Percentiles rank a stretch among this genome's conserved stretches.
Evolutionary conservation across 1,140 invertebrate genomes (phyloP).

Genomic region (Calosoma granatense): DNA sequence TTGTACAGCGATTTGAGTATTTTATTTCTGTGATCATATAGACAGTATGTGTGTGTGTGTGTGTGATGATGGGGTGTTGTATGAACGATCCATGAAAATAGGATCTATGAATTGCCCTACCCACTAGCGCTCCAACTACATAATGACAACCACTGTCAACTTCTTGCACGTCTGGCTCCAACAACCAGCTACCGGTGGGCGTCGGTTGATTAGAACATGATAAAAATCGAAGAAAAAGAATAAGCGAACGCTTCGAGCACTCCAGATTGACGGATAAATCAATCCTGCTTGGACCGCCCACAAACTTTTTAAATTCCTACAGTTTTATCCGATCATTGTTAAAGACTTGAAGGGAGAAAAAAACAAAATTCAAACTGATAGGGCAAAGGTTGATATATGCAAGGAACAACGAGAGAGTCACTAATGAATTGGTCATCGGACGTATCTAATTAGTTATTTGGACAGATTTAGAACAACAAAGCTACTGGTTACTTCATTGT

Average conservation of each 20-base stretch:
- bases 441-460: background rate
- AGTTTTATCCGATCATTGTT: constrained; percentile 8
- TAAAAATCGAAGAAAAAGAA: constrained; percentile 7
- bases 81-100: background rate
- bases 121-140: background rate
- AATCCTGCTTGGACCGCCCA: constrained; percentile 2
- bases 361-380: background rate
- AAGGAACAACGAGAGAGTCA: background rate
- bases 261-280: constrained; percentile 8
- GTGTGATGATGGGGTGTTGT: background rate
- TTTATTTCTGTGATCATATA: no score
- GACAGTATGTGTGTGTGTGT: background rate
- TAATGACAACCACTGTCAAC: constrained; percentile 7
- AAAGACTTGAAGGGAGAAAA: background rate
- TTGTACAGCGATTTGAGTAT: no score
- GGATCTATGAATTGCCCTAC: background rate
- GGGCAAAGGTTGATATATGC: constrained; percentile 3
- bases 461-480: no score
- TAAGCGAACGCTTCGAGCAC: constrained; percentile 3
- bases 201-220: constrained; percentile 8
- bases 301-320: constrained; percentile 9
- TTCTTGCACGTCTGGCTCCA: constrained; percentile 7
- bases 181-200: constrained; percentile 4
- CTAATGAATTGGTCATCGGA: background rate
- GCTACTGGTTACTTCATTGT: no score